Evolutionary conservation across 2,113 vertebrate genomes (phyloP), one percentile per base, ranked within the genome.

Genomic region (Stigmatopora nigra): DNA sequence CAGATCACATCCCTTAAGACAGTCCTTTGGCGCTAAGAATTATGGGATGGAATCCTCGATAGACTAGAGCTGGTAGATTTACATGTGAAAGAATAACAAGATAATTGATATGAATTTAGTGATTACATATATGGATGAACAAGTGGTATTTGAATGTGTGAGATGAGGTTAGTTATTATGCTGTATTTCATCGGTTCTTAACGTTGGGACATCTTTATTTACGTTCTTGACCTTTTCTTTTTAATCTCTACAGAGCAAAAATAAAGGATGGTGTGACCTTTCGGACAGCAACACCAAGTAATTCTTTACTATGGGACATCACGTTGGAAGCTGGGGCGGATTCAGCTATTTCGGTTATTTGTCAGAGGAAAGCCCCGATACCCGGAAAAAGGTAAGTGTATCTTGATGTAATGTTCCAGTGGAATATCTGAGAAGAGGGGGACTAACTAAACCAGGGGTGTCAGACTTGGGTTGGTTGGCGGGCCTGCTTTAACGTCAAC

Each of bases 241-340:
- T 73, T 38, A 66, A 59, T 72, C 72, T 74, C 82, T 19, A 56
- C 79, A 98, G 95, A 89, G 93, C 92, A 0, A 92, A 92, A 67
- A 91, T 94, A 78, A 91, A 92, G 87, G 92, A 89, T 75, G 93
- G 94, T 0, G 89, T 97, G 83, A 92, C 82, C 52, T 83, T 96
- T 70, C 72, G 89, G 5, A 89, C 88, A 0, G 90, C 93, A 0
- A 89, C 92, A 70, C 91, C 92, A 78, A 95, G 90, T 88, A 94
- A 89, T 86, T 89, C 93, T 0, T 64, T 88, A 51, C 5, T 88
- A 4, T 98, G 95, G 95, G 93, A 95, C 69, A 85, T 94, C 81
- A 90, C 82, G 9, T 82, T 92, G 77, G 92, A 89, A 25, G 20
- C 76, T 56, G 92, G 89, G 53, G 73, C 77, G 63, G 84, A 90